phyloP scores from a whole-genome alignment of 2,113 vertebrate genomes.

The Polypterus bichir region DNA sequence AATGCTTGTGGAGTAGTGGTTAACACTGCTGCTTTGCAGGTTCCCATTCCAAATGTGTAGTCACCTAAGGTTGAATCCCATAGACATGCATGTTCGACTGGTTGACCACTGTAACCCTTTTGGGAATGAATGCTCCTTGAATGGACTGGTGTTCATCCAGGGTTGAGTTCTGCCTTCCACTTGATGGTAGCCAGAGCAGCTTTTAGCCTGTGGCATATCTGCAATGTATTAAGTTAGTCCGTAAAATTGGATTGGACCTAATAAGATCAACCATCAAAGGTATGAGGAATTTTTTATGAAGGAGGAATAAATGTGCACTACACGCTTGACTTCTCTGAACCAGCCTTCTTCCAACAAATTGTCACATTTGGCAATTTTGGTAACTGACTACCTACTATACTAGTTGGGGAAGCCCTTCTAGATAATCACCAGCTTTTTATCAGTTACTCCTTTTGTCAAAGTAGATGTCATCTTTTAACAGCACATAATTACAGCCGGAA shows the following conservation, averaged over 20 bases:
- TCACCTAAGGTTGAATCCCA: too few species aligned
- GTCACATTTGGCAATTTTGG: background rate
- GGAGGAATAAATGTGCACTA: background rate
- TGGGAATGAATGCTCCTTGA: too few species aligned
- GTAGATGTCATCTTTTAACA: constrained; percentile 24
- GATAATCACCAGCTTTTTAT: constrained; percentile 3
- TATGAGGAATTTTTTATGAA: background rate
- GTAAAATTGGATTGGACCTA: background rate
- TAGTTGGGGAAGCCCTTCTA: background rate
- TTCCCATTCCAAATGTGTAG: too few species aligned
- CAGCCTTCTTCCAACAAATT: background rate
- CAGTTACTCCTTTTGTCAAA: constrained; percentile 22
- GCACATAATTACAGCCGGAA: constrained; percentile 29
- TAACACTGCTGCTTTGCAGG: too few species aligned
- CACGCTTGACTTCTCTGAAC: background rate
- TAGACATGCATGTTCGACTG: too few species aligned
- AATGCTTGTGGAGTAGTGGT: too few species aligned
- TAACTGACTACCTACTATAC: background rate
- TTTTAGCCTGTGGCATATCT: too few species aligned
- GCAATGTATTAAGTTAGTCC: background rate
- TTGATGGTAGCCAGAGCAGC: too few species aligned
- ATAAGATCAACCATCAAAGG: background rate
- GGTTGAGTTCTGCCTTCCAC: too few species aligned
- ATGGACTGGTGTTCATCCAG: too few species aligned
- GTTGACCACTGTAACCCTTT: too few species aligned